Conservation (phyloP, 2,888 invertebrate genomes). For the Drosophila neotestacea region DNA sequence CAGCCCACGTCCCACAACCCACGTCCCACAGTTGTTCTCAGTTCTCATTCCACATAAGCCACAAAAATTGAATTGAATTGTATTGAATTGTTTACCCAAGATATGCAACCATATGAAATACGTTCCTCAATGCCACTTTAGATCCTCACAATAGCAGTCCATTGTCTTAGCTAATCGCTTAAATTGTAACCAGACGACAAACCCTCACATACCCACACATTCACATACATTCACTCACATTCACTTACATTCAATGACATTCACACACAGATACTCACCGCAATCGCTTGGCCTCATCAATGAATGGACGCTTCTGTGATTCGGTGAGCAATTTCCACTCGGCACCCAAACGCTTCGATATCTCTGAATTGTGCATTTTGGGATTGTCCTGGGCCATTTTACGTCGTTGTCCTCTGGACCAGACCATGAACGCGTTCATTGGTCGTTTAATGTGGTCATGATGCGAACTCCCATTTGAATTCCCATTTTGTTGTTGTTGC, state of each 20-base stretch:
- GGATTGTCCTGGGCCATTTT: constrained; percentile 98
- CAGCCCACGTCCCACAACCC: constrained; percentile 6
- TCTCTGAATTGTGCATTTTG: constrained; percentile 96
- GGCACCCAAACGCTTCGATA: constrained; percentile 94
- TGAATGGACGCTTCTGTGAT: constrained; percentile 95
- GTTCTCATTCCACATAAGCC: constrained; percentile 4
- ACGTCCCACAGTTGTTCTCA: background rate
- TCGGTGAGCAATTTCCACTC: constrained; percentile 97
- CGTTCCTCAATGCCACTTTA: constrained; percentile 50
- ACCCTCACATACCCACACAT: constrained; percentile 31
- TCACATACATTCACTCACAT: constrained; percentile 84
- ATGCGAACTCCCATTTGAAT: constrained; percentile 52
- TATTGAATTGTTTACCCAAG: constrained; percentile 69
- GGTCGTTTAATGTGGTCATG: constrained; percentile 95
- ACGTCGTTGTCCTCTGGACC: constrained; percentile 96
- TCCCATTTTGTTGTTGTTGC: constrained; percentile 4
- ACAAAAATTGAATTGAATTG: constrained; percentile 38
- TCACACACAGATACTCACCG: constrained; percentile 86
- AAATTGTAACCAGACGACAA: constrained; percentile 71
- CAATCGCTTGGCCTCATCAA: constrained; percentile 96
- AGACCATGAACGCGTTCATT: constrained; percentile 99
- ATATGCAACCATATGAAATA: constrained; percentile 53
- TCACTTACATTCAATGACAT: background rate
- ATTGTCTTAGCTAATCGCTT: constrained; percentile 80
- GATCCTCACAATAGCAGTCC: constrained; percentile 66